Percentiles rank a stretch among this genome's conserved stretches.
Conservation (phyloP, 1,140 invertebrate species). For the Druon quercuslanigerum region DNA sequence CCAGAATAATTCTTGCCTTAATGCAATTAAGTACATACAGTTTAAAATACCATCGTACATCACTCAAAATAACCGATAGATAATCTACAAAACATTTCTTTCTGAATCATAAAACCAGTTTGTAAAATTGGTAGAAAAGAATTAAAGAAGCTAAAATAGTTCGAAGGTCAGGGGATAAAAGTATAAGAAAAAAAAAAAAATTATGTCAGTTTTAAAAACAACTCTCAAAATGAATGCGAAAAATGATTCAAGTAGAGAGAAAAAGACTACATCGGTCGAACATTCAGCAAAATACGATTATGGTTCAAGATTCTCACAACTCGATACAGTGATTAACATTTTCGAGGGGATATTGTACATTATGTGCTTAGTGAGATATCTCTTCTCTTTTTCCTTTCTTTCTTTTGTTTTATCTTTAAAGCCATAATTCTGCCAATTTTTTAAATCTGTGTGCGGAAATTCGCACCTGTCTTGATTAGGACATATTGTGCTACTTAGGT, state of each 20-base stretch:
- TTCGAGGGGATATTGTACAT: conserved; percentile 24
- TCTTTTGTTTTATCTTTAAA: too few relatives aligned
- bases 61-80: background rate
- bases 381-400: conserved; percentile 32
- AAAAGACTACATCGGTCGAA: background rate
- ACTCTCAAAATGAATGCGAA: background rate
- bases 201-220: background rate
- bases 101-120: background rate
- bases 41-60: conserved; percentile 21
- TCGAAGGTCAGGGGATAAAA: conserved; percentile 2
- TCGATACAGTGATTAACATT: background rate
- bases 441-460: background rate
- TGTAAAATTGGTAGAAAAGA: background rate
- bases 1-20: conserved; percentile 9
- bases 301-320: background rate
- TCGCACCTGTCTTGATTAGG: conserved; percentile 37
- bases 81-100: conserved; percentile 2
- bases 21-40: conserved; percentile 13
- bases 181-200: background rate
- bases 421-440: background rate
- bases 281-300: background rate
- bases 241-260: conserved; percentile 3
- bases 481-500: conserved; percentile 58
- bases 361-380: conserved; percentile 25
- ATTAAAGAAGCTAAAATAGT: background rate